Evolutionary conservation across 2,113 vertebrate species (phyloP).

Genomic region (Conger conger): DNA sequence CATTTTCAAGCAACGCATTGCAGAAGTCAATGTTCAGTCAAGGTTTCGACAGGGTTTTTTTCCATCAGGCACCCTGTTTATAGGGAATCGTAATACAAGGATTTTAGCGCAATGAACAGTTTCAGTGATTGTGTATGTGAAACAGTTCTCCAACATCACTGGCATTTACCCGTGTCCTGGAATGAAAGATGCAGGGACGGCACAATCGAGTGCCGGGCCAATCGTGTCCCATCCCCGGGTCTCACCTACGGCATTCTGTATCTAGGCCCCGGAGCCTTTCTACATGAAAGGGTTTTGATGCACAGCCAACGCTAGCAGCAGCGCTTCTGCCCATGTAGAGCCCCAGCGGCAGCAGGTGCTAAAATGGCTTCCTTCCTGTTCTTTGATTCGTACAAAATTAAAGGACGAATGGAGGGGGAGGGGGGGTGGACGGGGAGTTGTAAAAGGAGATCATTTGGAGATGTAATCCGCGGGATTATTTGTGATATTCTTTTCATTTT

Average conservation of each 20-base stretch:
- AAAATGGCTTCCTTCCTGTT: not conserved
- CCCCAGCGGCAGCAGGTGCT: not conserved
- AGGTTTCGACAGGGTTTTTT: not conserved
- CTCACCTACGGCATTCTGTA: not conserved
- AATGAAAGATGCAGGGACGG: no score
- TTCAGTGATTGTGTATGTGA: no score
- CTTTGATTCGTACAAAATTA: not conserved
- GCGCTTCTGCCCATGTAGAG: not conserved
- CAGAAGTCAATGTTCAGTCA: not conserved
- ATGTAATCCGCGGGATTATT: not conserved
- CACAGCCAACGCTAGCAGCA: not conserved
- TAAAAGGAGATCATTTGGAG: not conserved
- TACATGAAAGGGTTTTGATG: not conserved
- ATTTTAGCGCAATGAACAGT: no score
- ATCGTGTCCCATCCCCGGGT: not conserved
- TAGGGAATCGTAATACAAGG: no score
- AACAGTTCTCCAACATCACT: not conserved
- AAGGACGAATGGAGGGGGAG: not conserved
- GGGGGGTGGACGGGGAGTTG: not conserved
- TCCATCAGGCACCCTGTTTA: not conserved
- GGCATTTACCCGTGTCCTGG: no score
- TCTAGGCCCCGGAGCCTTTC: not conserved
- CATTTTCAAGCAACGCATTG: not conserved
- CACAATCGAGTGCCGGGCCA: not conserved
- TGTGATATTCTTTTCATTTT: not conserved